Evolutionary conservation across 2,888 invertebrate genomes (phyloP), one percentile per base, ranked within the genome.

Genomic region (Hypselothyrea guttata): DNA sequence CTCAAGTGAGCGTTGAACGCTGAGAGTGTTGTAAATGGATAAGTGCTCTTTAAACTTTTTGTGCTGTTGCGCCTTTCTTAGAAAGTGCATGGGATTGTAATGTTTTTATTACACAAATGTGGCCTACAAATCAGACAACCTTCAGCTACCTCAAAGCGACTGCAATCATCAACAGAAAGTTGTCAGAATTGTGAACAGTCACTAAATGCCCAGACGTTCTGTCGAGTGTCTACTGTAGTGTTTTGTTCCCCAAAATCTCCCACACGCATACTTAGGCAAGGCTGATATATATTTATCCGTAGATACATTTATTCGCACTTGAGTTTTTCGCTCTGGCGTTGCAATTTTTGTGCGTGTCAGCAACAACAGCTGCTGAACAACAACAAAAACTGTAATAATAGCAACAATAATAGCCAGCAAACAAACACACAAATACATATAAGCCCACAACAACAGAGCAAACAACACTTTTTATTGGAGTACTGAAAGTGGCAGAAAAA

Each of bases 281-380:
- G n/a, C n/a, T 73, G 59, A 69, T 54, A 72, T 59, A 69, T 66
- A 59, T 41, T 52, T 63, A 56, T 31, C 57, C 37, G 45, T 56
- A 53, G 33, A 47, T 46, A 57, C 38, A 64, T 72, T 52, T 52
- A 47, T 68, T 63, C 56, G 55, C 72, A 69, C 72, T 69, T 72
- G 52, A 56, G 59, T 46, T 62, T 49, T 66, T 58, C 40, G n/a
- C 1, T 48, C 2, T 54, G 41, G 40, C 71, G 60, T 61, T 78
- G 78, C 78, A 37, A 67, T 58, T 73, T 73, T 78, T 71, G 75
- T 84, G 84, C 77, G 82, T 84, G 84, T 78, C 78, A 78, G 84
- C 77, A 84, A 57, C 77, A 71, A 74, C 81, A 75, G 44, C 60
- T 62, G 62, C 69, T 70, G 63, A 42, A 33, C 40, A 67, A 60